Evolutionary conservation across 2,113 vertebrate genomes (phyloP).

Genomic region (Mormyrus iriodes): DNA sequence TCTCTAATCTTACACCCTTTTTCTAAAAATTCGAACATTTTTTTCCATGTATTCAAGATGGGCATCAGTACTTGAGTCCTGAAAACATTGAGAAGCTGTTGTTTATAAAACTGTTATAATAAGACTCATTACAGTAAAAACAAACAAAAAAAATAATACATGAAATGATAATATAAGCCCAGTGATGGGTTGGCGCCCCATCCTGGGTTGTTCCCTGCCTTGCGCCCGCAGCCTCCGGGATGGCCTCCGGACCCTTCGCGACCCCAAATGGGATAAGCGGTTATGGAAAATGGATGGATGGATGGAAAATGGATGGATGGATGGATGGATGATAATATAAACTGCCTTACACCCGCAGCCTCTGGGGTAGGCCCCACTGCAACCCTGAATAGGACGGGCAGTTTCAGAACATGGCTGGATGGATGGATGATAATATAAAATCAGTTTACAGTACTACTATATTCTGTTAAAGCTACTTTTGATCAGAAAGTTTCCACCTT

Average conservation of each 20-base stretch:
- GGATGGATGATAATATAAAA: background rate
- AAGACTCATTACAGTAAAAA: background rate
- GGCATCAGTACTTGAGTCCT: background rate
- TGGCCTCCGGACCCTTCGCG: no score
- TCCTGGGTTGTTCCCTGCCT: no score
- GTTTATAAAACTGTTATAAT: background rate
- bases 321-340: no score
- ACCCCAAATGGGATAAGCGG: background rate
- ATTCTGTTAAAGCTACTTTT: background rate
- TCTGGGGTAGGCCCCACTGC: no score
- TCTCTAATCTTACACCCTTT: background rate
- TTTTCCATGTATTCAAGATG: background rate
- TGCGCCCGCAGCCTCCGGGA: background rate
- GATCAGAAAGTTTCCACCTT: background rate
- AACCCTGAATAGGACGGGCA: no score
- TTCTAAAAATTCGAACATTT: background rate
- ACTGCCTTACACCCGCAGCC: no score
- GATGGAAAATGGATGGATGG: no score
- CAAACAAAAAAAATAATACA: background rate
- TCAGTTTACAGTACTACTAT: background rate
- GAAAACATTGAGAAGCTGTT: background rate
- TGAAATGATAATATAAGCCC: background rate
- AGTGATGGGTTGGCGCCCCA: no score
- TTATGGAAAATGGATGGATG: background rate
- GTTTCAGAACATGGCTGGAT: no score